Evolutionary conservation across 2,113 vertebrate species (phyloP), one percentile per base, ranked within the genome.

Genomic region (Saccopteryx bilineata): DNA sequence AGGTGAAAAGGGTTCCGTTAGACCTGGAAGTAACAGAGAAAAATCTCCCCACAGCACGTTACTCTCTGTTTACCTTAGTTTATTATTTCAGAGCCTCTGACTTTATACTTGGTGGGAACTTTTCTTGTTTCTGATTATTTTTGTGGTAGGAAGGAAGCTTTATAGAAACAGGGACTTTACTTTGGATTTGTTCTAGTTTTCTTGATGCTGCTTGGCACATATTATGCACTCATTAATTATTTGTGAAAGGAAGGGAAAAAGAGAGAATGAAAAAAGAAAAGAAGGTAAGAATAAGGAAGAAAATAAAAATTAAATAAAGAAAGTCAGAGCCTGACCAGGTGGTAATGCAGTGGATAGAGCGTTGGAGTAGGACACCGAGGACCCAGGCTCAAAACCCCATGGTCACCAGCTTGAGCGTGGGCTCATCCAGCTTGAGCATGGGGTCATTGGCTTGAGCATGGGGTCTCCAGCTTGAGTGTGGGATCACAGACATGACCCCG

Each of bases 141-240:
- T 95, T 85, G 5, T 56, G 12, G 11, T 63, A 69, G 28, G 21
- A 84, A 66, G 48, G 7, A 74, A 80, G 23, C 4, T 72, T 82
- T 71, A n/a, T 33, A 26, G 21, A 69, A 76, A 68, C 3, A 86
- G 33, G 1, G 18, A 61, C 5, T 74, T 92, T 33, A 50, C 39
- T 92, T 69, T 81, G 61, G 33, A 81, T 79, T 80, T 1, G 60
- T 39, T 76, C 33, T 93, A 50, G 50, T 81, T 76, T 84, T 92
- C 23, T 81, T 56, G 65, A 61, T 80, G 18, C 50, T 93, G 33
- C 46, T 85, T 48, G 11, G 46, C 11, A 60, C n/a, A 80, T 50
- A 58, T 17, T 5, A 48, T 18, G 1, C 5, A 52, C 19, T 48
- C 60, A 66, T 61, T 66, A 90, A 60, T 5, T 66, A 92, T 81